These are phyloP conservation scores for Torymus tubicola DNA, from an alignment of 2,888 invertebrate genomes.

Conservation along the genomic window DNA sequence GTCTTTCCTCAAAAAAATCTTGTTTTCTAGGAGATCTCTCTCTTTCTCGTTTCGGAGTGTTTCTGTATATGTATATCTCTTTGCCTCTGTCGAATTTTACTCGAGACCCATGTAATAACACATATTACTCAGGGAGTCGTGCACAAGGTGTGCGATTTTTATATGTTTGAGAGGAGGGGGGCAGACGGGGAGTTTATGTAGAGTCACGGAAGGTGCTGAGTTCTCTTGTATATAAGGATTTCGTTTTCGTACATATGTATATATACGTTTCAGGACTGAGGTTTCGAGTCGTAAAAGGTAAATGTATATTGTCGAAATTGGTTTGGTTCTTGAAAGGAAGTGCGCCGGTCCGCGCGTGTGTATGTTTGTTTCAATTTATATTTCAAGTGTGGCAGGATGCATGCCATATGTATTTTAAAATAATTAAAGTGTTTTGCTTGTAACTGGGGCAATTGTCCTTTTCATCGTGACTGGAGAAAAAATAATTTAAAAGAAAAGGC, in stretches of 20 bases:
- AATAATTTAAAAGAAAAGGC: too few relatives aligned
- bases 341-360: neutral
- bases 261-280: neutral
- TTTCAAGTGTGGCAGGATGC: too few relatives aligned
- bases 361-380: neutral
- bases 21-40: constrained; percentile 46
- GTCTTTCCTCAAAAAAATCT: constrained; percentile 10
- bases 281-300: constrained; percentile 36
- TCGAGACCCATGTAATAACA: constrained; percentile 42
- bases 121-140: constrained; percentile 29
- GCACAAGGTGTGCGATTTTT: constrained; percentile 28
- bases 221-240: neutral
- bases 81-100: neutral
- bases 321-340: neutral
- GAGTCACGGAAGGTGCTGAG: constrained; percentile 32
- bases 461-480: too few relatives aligned
- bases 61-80: neutral
- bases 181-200: neutral
- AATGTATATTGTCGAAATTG: constrained; percentile 35
- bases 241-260: constrained; percentile 18
- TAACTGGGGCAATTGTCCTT: neutral
- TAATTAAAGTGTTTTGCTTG: neutral
- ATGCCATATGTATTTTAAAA: neutral
- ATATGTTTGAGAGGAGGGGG: neutral
- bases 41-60: neutral